phyloP scores from a whole-genome alignment of 2,797 vertebrate genomes.

The Enteromius paludinosus region DNA sequence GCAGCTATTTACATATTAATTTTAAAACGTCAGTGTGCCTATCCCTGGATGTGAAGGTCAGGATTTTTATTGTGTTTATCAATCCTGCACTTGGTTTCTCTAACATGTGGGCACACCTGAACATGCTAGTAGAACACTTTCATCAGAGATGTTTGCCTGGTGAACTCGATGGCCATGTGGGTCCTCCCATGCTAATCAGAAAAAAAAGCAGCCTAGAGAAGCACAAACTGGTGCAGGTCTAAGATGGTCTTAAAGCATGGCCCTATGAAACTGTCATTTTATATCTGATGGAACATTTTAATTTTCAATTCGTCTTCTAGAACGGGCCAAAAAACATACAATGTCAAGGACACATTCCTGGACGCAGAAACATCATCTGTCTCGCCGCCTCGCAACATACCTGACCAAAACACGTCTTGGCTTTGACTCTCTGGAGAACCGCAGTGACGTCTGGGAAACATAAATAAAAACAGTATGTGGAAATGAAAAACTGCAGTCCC shows the following conservation, averaged over 20 bases:
- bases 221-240: not conserved
- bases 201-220: not conserved
- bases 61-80: not conserved
- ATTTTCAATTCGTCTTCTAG: not conserved
- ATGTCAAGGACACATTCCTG: slow-evolving; percentile 38
- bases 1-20: not conserved
- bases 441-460: not conserved
- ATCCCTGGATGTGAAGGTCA: not conserved
- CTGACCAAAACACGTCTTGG: slow-evolving; percentile 5
- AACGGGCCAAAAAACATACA: slow-evolving; percentile 11
- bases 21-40: not conserved
- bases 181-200: too few relatives aligned
- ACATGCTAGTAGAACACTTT: not conserved
- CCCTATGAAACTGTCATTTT: not conserved
- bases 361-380: not conserved
- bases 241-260: not conserved
- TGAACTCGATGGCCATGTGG: not conserved
- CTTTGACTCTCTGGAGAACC: not conserved
- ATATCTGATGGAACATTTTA: slow-evolving; percentile 14
- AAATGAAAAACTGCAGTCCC: not conserved
- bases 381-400: not conserved
- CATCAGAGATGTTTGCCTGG: not conserved
- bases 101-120: not conserved
- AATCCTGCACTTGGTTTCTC: not conserved
- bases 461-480: slow-evolving; percentile 1